phyloP scores from a whole-genome alignment of 2,888 invertebrate genomes.

The Ganaspis brasiliensis region DNA sequence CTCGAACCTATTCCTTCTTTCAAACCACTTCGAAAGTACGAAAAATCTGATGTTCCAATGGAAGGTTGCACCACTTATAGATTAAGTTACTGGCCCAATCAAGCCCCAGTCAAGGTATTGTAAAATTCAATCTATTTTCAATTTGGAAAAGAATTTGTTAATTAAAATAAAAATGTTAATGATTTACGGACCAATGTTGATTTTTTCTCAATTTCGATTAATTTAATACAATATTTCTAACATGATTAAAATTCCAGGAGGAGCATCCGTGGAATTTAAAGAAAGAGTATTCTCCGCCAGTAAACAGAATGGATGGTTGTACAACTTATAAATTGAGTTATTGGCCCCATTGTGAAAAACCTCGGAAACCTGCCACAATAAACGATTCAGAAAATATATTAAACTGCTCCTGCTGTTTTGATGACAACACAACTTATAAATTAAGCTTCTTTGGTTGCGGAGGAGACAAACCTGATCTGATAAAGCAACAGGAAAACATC shows the following conservation, averaged over 20 bases:
- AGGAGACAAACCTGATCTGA: slow-evolving; percentile 66
- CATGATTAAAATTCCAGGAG: slow-evolving; percentile 60
- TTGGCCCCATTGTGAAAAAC: slow-evolving; percentile 72
- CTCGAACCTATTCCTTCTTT: slow-evolving; percentile 79
- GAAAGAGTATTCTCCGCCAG: slow-evolving; percentile 67
- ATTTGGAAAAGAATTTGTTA: no score
- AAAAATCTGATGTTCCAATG: slow-evolving; percentile 82
- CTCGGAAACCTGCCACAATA: slow-evolving; percentile 62
- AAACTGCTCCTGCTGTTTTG: slow-evolving; percentile 70
- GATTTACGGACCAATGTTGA: slow-evolving; percentile 1
- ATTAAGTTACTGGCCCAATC: slow-evolving; percentile 82
- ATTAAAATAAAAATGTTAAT: slow-evolving; percentile 66
- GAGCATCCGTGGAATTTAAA: slow-evolving; percentile 66
- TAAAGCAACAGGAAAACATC: slow-evolving; percentile 63
- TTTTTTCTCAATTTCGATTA: neutral
- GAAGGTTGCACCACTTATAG: slow-evolving; percentile 83
- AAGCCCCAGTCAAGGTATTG: slow-evolving; percentile 64
- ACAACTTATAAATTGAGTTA: slow-evolving; percentile 77
- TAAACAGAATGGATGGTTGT: slow-evolving; percentile 68
- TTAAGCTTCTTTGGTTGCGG: slow-evolving; percentile 75
- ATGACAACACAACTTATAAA: slow-evolving; percentile 76
- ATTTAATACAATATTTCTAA: slow-evolving; percentile 3
- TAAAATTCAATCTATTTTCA: neutral
- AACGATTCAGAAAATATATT: slow-evolving; percentile 69
- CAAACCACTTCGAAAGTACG: slow-evolving; percentile 81